These are phyloP conservation scores for Drosophila parthenogenetica DNA, from an alignment of 2,888 invertebrate species.

Conservation along the genomic window DNA sequence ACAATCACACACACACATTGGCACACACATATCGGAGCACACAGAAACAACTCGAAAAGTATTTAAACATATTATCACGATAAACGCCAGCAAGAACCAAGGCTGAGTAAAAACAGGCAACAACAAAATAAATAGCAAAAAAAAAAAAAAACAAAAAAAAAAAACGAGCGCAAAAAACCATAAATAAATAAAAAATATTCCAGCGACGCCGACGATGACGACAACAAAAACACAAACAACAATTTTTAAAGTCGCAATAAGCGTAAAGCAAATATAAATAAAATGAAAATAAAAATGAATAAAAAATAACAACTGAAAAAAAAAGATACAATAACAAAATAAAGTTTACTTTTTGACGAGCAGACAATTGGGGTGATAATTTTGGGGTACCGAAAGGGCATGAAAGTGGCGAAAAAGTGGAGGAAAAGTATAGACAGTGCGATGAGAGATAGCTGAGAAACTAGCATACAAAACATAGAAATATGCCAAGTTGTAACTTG, in stretches of 20 bases:
- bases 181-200: constrained; percentile 49
- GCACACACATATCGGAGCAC: background rate
- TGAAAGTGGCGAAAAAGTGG: too few species aligned
- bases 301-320: constrained; percentile 10
- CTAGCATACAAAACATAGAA: background rate
- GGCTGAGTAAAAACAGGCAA: constrained; percentile 6
- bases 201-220: constrained; percentile 41
- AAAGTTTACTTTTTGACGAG: constrained; percentile 9
- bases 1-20: background rate
- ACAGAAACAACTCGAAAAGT: constrained; percentile 35
- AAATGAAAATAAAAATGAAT: constrained; percentile 40
- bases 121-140: constrained; percentile 13
- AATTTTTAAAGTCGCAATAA: constrained; percentile 75
- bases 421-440: background rate
- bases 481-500: background rate
- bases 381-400: background rate
- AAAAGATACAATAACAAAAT: constrained; percentile 10
- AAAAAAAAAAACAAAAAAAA: constrained; percentile 1
- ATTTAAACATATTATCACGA: constrained; percentile 49
- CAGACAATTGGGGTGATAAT: constrained; percentile 30
- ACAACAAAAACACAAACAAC: constrained; percentile 53
- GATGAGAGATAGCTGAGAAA: background rate
- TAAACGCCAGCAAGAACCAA: constrained; percentile 34
- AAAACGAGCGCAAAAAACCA: constrained; percentile 17
- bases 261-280: constrained; percentile 61